These are phyloP conservation scores for Dolichomitus sp. DNA, from an alignment of 2,888 invertebrate species.

Conservation along the genomic window DNA sequence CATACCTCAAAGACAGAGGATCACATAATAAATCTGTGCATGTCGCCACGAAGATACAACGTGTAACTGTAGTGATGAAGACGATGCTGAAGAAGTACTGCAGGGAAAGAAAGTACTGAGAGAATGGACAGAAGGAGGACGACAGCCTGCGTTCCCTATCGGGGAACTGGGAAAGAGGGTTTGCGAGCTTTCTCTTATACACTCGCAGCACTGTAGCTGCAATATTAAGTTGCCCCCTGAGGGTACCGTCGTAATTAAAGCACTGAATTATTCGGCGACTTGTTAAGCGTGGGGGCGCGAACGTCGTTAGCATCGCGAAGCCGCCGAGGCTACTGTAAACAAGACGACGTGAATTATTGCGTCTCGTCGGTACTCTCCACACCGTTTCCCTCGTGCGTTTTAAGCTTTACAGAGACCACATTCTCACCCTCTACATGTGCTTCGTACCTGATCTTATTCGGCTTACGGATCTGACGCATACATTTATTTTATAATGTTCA, in stretches of 20 bases:
- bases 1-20: slow-evolving; percentile 2
- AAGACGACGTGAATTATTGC: slow-evolving; percentile 77
- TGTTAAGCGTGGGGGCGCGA: slow-evolving; percentile 77
- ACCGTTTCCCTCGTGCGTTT: slow-evolving; percentile 9
- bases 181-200: slow-evolving; percentile 52
- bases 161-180: slow-evolving; percentile 17
- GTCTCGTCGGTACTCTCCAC: slow-evolving; percentile 40
- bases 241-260: slow-evolving; percentile 81
- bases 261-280: slow-evolving; percentile 82
- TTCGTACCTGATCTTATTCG: slow-evolving; percentile 2
- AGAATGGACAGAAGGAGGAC: slow-evolving; percentile 27
- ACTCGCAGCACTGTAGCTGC: slow-evolving; percentile 43
- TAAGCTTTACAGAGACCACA: slow-evolving; percentile 14
- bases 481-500: slow-evolving; percentile 14
- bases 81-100: slow-evolving; percentile 44
- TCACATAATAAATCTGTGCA: slow-evolving; percentile 31
- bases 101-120: slow-evolving; percentile 14
- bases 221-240: slow-evolving; percentile 70
- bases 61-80: slow-evolving; percentile 39
- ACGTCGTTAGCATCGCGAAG: slow-evolving; percentile 78
- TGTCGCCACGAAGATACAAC: slow-evolving; percentile 37
- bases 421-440: neutral
- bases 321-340: slow-evolving; percentile 74
- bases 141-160: slow-evolving; percentile 15
- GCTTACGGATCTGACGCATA: neutral